Base-by-base conservation (phyloP, 2,888 invertebrate genomes). In the Candidula unifasciata region DNA sequence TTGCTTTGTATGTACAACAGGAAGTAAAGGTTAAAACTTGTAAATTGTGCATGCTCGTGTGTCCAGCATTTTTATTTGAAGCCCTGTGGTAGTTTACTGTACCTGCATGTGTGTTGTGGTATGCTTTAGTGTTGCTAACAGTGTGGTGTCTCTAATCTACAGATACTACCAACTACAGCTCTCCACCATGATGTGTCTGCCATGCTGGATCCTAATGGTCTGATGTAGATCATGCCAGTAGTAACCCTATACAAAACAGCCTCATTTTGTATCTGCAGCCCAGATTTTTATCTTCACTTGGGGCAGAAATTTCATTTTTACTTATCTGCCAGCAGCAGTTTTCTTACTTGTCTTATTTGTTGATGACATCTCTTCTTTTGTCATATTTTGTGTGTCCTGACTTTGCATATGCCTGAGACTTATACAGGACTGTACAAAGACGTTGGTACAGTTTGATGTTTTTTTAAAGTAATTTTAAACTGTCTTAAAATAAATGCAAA, bases 71-170 rank as follows among this genome's bases (percentile, higher is more conserved):
- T 64, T 66, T 44, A 60, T 66, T 37, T 44, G 21, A 18, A 44
- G 66, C 66, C 35, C 27, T 33, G 64, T 68, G 24, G 24, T 54
- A 52, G 52, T 30, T 81, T n/a, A 54, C n/a, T 77, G 35, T 85
- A 57, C 81, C 78, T 52, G 77, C 77, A 77, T 83, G 77, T 83
- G 18, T 82, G 33, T 74, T 76, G 80, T 71, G 44, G 68, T 79
- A 79, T 37, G 57, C 79, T 35, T 66, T 69, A 82, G 85, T 85
- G 85, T 86, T 80, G 78, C 85, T 85, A 83, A 83, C 80, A 30
- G 60, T 83, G 86, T 81, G 83, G 86, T 83, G 83, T 84, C 85
- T 87, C 85, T 84, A 87, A 87, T 87, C 85, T 84, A 74, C 87
- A 87, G 87, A 87, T 87, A 66, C 80, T 87, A 69, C 85, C 85